These are phyloP conservation scores for Polydesmus complanatus DNA, from an alignment of 2,888 invertebrate species.

Conservation along the genomic window DNA sequence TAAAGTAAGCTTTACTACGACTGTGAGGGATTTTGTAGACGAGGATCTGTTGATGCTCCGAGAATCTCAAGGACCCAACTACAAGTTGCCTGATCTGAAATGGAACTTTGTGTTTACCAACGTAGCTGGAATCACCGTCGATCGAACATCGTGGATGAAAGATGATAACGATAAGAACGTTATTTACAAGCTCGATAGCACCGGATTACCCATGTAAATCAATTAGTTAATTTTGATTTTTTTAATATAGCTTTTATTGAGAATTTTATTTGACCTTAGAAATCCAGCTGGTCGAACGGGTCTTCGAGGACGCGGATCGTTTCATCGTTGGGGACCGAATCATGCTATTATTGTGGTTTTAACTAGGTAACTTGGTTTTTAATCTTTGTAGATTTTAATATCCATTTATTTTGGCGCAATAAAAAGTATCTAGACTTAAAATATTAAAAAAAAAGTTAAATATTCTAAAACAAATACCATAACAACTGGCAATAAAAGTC, in stretches of 20 bases:
- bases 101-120: conserved; percentile 23
- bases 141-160: conserved; percentile 23
- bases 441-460: too few species aligned
- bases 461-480: too few species aligned
- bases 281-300: conserved; percentile 33
- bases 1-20: conserved; percentile 24
- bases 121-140: conserved; percentile 23
- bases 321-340: conserved; percentile 34
- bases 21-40: conserved; percentile 27
- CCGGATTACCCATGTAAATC: conserved; percentile 23
- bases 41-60: conserved; percentile 27
- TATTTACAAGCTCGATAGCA: conserved; percentile 23
- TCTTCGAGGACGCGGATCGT: conserved; percentile 29
- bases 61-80: conserved; percentile 9
- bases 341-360: conserved; percentile 30
- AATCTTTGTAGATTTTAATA: too few species aligned
- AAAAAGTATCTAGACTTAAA: too few species aligned
- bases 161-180: conserved; percentile 18
- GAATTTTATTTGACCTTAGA: conserved; percentile 20
- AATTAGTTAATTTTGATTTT: not conserved
- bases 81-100: conserved; percentile 21
- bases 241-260: not conserved
- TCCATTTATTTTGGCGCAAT: too few species aligned
- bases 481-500: too few species aligned
- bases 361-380: conserved; percentile 27